phyloP scores from a whole-genome alignment of 2,113 vertebrate species.

The Aramus guarauna region DNA sequence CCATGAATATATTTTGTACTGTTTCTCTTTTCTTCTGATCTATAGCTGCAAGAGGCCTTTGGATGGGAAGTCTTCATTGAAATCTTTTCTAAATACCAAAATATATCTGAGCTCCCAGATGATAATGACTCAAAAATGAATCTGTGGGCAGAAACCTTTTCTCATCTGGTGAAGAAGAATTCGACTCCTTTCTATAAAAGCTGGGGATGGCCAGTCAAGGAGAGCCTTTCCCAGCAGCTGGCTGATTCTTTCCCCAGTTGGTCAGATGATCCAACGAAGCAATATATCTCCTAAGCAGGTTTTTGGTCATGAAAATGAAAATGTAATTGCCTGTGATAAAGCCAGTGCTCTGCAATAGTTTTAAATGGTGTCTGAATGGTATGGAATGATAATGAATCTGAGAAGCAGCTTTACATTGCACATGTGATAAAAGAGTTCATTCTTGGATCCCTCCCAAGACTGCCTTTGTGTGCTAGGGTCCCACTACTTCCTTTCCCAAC shows the following conservation, averaged over 20 bases:
- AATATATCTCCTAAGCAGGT: not conserved
- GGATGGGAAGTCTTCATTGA: conserved; percentile 78
- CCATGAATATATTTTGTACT: not conserved
- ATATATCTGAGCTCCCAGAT: conserved; percentile 42
- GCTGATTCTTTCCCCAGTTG: conserved; percentile 66
- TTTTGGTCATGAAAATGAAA: not conserved
- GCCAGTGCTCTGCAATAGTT: not conserved
- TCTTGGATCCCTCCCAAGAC: not conserved
- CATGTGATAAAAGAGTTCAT: fast-evolving
- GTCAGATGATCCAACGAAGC: conserved; percentile 75
- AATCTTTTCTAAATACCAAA: conserved; percentile 77
- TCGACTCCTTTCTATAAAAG: conserved; percentile 76
- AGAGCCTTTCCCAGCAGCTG: conserved; percentile 60
- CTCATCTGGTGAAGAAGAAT: conserved; percentile 71
- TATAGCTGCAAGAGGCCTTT: conserved; percentile 80
- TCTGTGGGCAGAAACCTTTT: conserved; percentile 78
- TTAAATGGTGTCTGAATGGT: not conserved
- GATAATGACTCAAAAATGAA: conserved; percentile 80
- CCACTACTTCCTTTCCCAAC: not conserved
- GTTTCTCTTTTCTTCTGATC: not conserved
- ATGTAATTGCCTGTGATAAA: not conserved
- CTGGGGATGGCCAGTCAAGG: conserved; percentile 81
- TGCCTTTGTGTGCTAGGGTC: not conserved
- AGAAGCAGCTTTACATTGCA: fast-evolving
- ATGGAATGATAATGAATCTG: not conserved